Percentiles rank a stretch among this genome's conserved stretches.
Conservation (phyloP, 1,140 invertebrate genomes). For the Cherax quadricarinatus region DNA sequence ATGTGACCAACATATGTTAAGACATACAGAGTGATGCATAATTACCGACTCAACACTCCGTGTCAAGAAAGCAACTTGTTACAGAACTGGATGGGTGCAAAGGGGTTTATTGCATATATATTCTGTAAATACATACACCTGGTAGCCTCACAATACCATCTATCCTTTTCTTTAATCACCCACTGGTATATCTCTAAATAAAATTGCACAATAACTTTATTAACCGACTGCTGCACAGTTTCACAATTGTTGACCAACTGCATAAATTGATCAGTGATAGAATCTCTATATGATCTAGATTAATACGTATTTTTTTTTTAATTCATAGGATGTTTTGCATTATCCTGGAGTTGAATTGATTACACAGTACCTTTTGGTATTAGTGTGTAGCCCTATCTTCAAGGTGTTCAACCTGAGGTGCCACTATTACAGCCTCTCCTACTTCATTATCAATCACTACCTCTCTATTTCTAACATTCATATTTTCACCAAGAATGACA, state of each 20-base stretch:
- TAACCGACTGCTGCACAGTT: not conserved
- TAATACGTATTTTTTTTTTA: constrained; percentile 43
- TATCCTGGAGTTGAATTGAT: not conserved
- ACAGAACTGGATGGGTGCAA: no score
- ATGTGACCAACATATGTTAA: no score
- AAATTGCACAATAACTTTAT: not conserved
- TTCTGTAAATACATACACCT: no score
- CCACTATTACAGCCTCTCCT: constrained; percentile 45
- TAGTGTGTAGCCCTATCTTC: not conserved
- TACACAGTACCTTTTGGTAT: not conserved
- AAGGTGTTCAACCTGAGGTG: not conserved
- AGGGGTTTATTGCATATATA: no score
- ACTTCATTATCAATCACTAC: constrained; percentile 61
- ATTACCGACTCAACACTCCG: no score
- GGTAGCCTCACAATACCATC: not conserved
- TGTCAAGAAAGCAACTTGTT: no score
- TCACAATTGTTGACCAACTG: constrained; percentile 47
- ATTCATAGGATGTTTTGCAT: not conserved
- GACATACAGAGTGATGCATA: no score
- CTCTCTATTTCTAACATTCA: constrained; percentile 39
- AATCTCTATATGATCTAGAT: constrained; percentile 37
- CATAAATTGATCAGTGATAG: constrained; percentile 52
- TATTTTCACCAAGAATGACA: constrained; percentile 60
- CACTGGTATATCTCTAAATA: not conserved
- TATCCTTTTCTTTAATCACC: not conserved